A percentile compares a stretch with the other conserved stretches of the same genome.
Conservation (phyloP, 2,797 vertebrate species). For the Enteromius unitaeniatus region DNA sequence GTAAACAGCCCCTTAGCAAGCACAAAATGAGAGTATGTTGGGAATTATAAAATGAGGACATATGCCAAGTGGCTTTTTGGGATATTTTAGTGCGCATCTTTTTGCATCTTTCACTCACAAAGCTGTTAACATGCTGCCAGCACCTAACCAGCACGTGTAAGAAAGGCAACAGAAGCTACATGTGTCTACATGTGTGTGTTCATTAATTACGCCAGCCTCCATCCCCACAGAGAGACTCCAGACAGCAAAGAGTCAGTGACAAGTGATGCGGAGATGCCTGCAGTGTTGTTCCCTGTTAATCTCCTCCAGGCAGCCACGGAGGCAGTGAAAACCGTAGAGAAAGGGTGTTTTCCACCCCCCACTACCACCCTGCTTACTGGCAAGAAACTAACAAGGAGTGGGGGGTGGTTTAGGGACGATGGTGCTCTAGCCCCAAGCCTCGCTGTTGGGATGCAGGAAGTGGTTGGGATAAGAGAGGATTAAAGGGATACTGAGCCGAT, state of each 20-base stretch:
- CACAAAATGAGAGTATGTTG: slow-evolving; percentile 1
- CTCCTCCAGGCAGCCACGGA: slow-evolving; percentile 19
- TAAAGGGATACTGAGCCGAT: slow-evolving; percentile 52
- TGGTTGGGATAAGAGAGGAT: slow-evolving; percentile 40
- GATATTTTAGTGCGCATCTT: neutral
- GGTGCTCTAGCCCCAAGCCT: slow-evolving; percentile 21
- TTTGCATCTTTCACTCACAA: neutral
- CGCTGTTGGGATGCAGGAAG: slow-evolving; percentile 17
- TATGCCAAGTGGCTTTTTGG: neutral
- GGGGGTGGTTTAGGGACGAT: slow-evolving; percentile 4
- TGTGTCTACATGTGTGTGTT: slow-evolving; percentile 17
- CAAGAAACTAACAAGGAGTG: slow-evolving; percentile 19
- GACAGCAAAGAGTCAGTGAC: neutral
- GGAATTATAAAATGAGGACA: neutral
- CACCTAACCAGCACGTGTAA: neutral
- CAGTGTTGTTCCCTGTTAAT: slow-evolving; percentile 14
- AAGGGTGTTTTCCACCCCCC: slow-evolving; percentile 9
- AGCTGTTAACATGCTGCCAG: neutral
- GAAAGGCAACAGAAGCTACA: neutral
- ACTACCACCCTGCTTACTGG: slow-evolving; percentile 10
- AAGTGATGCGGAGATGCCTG: slow-evolving; percentile 14
- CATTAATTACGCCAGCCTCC: slow-evolving; percentile 36
- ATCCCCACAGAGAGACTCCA: slow-evolving; percentile 17
- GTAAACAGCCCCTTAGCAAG: neutral
- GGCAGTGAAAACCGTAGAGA: slow-evolving; percentile 8